Evolutionary conservation across 2,888 invertebrate genomes (phyloP).

Genomic region (Baccha elongata): DNA sequence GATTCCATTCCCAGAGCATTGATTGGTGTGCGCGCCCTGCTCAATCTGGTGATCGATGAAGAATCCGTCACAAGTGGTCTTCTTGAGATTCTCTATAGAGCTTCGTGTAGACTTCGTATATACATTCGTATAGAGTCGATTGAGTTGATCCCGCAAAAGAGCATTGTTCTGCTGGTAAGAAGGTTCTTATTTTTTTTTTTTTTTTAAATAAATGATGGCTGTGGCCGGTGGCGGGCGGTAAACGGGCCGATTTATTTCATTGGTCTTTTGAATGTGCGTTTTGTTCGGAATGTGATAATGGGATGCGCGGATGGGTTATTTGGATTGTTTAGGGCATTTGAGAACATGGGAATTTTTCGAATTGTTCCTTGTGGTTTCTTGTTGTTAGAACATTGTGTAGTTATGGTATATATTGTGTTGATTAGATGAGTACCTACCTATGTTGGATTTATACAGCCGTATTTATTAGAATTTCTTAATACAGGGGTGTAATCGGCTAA

Average conservation of each 20-base stretch:
- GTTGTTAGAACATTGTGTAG: background rate
- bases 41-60: constrained; percentile 69
- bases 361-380: constrained; percentile 64
- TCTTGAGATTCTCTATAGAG: constrained; percentile 27
- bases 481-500: no score
- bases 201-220: constrained; percentile 7
- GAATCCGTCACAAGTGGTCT: constrained; percentile 67
- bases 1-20: constrained; percentile 70
- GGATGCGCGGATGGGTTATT: constrained; percentile 72
- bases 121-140: background rate
- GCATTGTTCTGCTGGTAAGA: background rate
- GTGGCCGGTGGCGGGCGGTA: constrained; percentile 49
- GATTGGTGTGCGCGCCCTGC: constrained; percentile 54
- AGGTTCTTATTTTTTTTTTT: background rate
- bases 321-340: constrained; percentile 72
- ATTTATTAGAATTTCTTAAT: no score
- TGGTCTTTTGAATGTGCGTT: constrained; percentile 62
- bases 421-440: background rate
- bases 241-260: constrained; percentile 65
- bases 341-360: constrained; percentile 65
- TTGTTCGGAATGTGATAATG: constrained; percentile 73
- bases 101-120: background rate
- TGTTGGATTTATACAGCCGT: no score
- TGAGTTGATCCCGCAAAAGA: constrained; percentile 1
- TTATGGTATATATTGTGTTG: constrained; percentile 1